Evolutionary conservation across 92 coral and sea anemone species (phyloP).

Genomic region (Zoanthus sociatus): DNA sequence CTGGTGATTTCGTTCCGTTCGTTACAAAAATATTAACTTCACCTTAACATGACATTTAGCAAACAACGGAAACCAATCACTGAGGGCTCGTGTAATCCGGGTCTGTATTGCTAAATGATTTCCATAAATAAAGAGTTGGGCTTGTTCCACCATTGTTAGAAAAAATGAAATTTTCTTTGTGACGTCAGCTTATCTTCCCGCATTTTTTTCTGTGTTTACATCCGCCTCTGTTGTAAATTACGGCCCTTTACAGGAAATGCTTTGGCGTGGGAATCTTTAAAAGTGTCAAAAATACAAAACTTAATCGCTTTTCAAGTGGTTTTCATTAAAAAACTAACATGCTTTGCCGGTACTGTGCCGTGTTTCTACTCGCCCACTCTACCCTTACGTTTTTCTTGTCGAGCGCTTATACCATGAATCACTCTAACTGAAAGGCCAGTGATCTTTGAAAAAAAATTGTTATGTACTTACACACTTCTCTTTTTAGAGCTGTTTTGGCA

Average conservation of each 20-base stretch:
- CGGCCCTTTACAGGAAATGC: background rate
- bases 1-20: background rate
- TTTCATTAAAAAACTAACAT: background rate
- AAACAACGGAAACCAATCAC: constrained; percentile 7
- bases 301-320: background rate
- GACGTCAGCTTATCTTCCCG: constrained; percentile 28
- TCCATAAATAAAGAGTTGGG: constrained; percentile 1
- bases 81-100: background rate
- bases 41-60: background rate
- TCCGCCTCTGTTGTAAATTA: constrained; percentile 5
- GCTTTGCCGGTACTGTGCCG: too few species aligned
- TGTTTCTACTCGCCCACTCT: background rate
- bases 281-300: background rate
- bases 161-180: background rate
- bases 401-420: background rate
- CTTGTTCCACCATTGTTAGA: constrained; percentile 37
- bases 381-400: background rate
- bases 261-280: constrained; percentile 23
- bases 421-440: background rate
- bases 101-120: background rate
- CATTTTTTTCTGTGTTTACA: constrained; percentile 10
- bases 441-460: background rate
- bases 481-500: background rate
- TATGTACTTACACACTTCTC: background rate
- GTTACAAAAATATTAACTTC: background rate